A percentile compares a stretch with the other conserved stretches of the same genome.
These are phyloP conservation scores for Hirtodrosophila alboralis DNA, from an alignment of 2,888 invertebrate genomes.

Conservation along the genomic window DNA sequence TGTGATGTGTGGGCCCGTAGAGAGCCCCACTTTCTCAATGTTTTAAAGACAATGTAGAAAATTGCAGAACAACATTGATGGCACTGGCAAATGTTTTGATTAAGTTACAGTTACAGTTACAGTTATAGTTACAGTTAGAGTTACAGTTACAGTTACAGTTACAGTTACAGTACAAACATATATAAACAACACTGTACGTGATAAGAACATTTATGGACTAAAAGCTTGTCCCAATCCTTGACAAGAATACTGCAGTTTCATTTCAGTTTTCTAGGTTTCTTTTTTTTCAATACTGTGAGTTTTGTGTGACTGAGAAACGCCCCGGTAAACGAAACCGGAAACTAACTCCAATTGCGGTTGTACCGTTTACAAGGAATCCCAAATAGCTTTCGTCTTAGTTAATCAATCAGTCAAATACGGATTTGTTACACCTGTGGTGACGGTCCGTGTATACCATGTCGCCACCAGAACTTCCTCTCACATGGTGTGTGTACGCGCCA, in stretches of 20 bases:
- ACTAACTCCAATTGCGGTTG: too few relatives aligned
- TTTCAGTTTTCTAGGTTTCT: background rate
- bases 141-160: constrained; percentile 6
- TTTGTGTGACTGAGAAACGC: constrained; percentile 3
- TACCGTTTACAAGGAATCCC: background rate
- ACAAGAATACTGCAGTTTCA: constrained; percentile 22
- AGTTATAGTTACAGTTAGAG: constrained; percentile 12
- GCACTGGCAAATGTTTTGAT: constrained; percentile 54
- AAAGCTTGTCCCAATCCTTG: constrained; percentile 13
- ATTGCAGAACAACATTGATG: constrained; percentile 70
- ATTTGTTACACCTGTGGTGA: constrained; percentile 8
- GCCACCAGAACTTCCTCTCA: constrained; percentile 37
- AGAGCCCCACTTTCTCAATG: too few relatives aligned
- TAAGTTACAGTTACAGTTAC: constrained; percentile 7
- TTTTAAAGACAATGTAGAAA: constrained; percentile 13
- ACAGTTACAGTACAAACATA: constrained; percentile 9
- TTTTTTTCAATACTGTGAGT: constrained; percentile 23
- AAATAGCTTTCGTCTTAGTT: background rate
- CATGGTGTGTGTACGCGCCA: constrained; percentile 82
- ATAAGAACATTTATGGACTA: constrained; percentile 42
- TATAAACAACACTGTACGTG: constrained; percentile 24
- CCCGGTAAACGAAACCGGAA: too few relatives aligned
- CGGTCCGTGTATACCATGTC: background rate
- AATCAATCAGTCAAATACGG: constrained; percentile 15
- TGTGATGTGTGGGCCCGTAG: constrained; percentile 1